Base-by-base conservation (phyloP, 2,888 invertebrate genomes). In the Sesamia inferens region DNA sequence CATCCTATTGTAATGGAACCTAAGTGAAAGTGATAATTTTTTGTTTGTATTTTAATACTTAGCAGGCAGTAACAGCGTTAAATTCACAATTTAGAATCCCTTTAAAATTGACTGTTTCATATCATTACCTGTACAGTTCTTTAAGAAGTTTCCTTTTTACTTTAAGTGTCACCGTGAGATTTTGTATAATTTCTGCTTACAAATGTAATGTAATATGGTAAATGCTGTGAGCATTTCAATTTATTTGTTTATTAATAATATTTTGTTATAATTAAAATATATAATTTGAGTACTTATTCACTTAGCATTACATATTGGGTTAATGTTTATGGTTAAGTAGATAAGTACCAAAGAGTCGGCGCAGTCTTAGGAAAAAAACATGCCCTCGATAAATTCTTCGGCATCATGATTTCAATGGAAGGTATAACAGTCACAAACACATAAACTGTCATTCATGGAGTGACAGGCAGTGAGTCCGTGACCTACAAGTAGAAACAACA, bases 381-480 rank as follows among this genome's bases (percentile, higher is more conserved):
- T 22, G 42, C n/a, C 19, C 47, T 51, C 39, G 19, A 39, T 44
- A 10, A 62, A 68, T 48, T 7, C 13, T 44, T 55, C 51, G 5
- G 48, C 55, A 59, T 22, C 3, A 48, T 22, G 3, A 42, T 59
- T 55, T 44, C 44, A 74, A 70, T 61, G 63, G 54, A 48, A n/a
- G 39, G 47, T 66, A 57, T 75, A 65, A 42, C 54, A 61, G 31
- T 44, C 57, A 66, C 42, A 66, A 58, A 66, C 64, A 66, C 54
- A 80, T 65, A 31, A 66, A 68, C 68, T 62, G 65, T 54, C 62
- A 58, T 62, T 54, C 62, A 39, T 66, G 64, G 65, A 55, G 42
- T 48, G 61, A 68, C 47, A 68, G 65, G 68, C 68, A 79, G 48
- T 51, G 13, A 68, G 63, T 69, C 68, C 59, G 55, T 80, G 77